Evolutionary conservation across 2,888 invertebrate genomes (phyloP), one percentile per base, ranked within the genome.

Genomic region (Fragum sueziense): DNA sequence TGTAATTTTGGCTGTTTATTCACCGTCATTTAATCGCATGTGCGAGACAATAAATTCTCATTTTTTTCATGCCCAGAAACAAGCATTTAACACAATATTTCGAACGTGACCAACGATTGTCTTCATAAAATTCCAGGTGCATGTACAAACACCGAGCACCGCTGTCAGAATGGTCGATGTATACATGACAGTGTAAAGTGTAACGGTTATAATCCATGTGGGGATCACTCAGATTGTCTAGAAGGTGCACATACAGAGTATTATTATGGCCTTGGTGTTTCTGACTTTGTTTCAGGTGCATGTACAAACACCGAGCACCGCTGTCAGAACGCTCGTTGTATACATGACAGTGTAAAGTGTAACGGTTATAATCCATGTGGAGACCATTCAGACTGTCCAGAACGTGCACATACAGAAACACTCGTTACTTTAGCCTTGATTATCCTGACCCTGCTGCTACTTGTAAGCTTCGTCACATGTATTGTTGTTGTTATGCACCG

Each of bases 291-390:
- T 47, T 47, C 57, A 57, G 57, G 57, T 57, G 9, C n/a, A 11
- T 57, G 57, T 25, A 7, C 3, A 3, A 14, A 57, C 20, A 27
- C 11, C 2, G 57, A 25, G 57, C n/a, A 20, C 25, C 2, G 14
- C 11, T 57, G 57, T 57, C 25, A 57, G 7, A 57, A 57, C 14
- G 57, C 25, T 2, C 57, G 57, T 3, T 57, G 57, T 57, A 57
- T 57, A 2, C 25, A 57, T 27, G 25, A 57, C 2, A 27, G 27
- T 57, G 25, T 57, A 7, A 57, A 57, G 27, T 57, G 57, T n/a
- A 57, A 57, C n/a, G 57, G 57, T 3, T 57, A 57, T n/a, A 57
- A 57, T 57, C 57, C 57, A 27, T 57, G 57, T 25, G 57, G 57
- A 4, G 57, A 57, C 57, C 25, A 22, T 25, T 57, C 57, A 25